Percentiles rank a stretch among this genome's conserved stretches.
These are phyloP conservation scores for Octopus bimaculoides DNA, from an alignment of 1,140 invertebrate genomes.

Conservation along the genomic window DNA sequence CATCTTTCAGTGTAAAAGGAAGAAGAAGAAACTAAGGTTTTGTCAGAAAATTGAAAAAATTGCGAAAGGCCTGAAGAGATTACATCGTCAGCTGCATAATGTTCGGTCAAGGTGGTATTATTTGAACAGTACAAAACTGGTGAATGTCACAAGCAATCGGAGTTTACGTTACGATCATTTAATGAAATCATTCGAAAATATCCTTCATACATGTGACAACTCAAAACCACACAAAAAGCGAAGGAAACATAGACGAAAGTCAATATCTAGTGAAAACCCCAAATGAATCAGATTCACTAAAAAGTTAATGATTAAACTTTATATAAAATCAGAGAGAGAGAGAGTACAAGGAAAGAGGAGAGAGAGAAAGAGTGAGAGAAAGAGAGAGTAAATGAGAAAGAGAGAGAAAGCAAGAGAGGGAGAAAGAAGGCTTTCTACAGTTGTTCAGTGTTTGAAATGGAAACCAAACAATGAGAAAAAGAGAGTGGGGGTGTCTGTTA, in stretches of 20 bases:
- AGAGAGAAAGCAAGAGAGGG: background rate
- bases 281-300: too few species aligned
- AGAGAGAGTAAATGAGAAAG: background rate
- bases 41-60: background rate
- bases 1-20: background rate
- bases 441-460: too few species aligned
- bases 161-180: background rate
- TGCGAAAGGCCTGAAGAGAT: background rate
- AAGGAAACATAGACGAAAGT: too few species aligned
- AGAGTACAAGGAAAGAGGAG: background rate
- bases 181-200: too few species aligned
- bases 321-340: background rate
- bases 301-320: background rate
- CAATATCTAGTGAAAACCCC: too few species aligned
- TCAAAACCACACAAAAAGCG: too few species aligned
- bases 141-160: background rate
- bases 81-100: background rate
- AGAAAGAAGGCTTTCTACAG: background rate
- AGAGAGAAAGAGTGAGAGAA: background rate
- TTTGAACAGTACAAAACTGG: background rate
- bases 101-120: slow-evolving; percentile 2
- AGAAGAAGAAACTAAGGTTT: background rate
- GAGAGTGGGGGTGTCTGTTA: too few species aligned
- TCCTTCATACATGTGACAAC: too few species aligned
- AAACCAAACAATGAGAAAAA: too few species aligned